Evolutionary conservation across 2,113 vertebrate genomes (phyloP).

Genomic region (Bothrops jararaca): DNA sequence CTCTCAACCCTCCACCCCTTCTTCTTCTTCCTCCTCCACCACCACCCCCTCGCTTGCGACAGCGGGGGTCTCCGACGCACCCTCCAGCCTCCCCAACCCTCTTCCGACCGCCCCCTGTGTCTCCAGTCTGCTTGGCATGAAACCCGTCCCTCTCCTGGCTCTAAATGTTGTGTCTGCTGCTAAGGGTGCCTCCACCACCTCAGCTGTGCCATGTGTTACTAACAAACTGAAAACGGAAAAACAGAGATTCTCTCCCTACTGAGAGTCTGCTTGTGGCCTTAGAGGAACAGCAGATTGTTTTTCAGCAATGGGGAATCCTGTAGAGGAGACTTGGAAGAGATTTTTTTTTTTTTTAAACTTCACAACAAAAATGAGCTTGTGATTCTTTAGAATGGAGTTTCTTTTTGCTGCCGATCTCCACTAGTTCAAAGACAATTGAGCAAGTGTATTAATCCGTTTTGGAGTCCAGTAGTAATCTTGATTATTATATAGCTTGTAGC

Average conservation of each 20-base stretch:
- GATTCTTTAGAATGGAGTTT: conserved; percentile 38
- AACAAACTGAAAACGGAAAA: conserved; percentile 91
- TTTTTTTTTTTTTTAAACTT: background rate
- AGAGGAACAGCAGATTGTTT: conserved; percentile 37
- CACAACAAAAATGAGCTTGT: conserved; percentile 65
- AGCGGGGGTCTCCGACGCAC: conserved; percentile 76
- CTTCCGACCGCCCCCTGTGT: conserved; percentile 89
- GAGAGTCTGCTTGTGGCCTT: conserved; percentile 63
- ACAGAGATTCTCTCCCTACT: conserved; percentile 91
- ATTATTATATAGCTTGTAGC: conserved; percentile 30
- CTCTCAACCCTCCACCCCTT: conserved; percentile 85
- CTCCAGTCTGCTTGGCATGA: conserved; percentile 90
- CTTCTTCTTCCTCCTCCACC: conserved; percentile 90
- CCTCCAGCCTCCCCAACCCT: conserved; percentile 89
- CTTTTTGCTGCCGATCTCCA: conserved; percentile 28
- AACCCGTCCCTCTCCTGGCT: conserved; percentile 91
- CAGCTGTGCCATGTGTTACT: conserved; percentile 71
- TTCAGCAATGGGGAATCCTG: conserved; percentile 32
- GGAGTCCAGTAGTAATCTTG: conserved; percentile 29
- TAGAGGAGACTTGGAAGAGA: conserved; percentile 45
- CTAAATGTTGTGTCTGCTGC: conserved; percentile 91
- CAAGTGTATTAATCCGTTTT: conserved; percentile 28
- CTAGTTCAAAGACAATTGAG: conserved; percentile 36
- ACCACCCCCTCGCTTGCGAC: conserved; percentile 87
- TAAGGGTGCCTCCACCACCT: conserved; percentile 72